Evolutionary conservation across 2,113 vertebrate species (phyloP), one percentile per base, ranked within the genome.

Genomic region (Prochilodus magdalenae): DNA sequence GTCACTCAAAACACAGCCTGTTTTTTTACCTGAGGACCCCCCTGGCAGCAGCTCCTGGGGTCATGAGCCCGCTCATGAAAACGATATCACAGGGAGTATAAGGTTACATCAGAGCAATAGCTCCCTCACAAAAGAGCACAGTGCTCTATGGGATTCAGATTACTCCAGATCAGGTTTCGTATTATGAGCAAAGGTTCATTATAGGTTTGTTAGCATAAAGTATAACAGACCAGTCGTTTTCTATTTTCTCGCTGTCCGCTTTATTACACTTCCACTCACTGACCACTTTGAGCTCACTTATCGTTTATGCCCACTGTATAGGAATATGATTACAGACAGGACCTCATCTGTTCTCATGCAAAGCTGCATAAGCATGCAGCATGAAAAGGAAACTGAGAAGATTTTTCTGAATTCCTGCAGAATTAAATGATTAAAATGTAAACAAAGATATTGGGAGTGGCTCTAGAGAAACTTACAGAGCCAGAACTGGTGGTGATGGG

Each of bases 141-240:
- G 59, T 22, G 7, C n/a, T 65, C 65, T 26, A 33, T 20, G 1
- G 47, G 79, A n/a, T 18, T 81, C 49, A 1, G 49, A 33, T 81
- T 55, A 36, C 71, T 22, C 6, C 18, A 27, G 79, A 29, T 81
- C 79, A 29, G 71, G 47, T 81, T n/a, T 81, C 24, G 7, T 14
- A 44, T 22, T 15, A 44, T 40, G n/a, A 44, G n/a, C 36, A 36
- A 60, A 7, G 36, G 36, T 36, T 36, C 7, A 36, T 36, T 36
- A 70, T 26, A 20, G 20, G 29, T 33, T 3, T 36, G 29, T 67
- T 36, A 36, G 30, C 27, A 13, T 16, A 29, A 11, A 18, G 18
- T 10, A 33, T 29, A 4, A 5, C 20, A 1, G 3, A 30, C 18
- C 33, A 30, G 63, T 3, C 18, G 14, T 8, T 7, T n/a, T 30